These are phyloP conservation scores for Galeopterus variegatus DNA, from an alignment of 2,113 vertebrate species.

Conservation along the genomic window DNA sequence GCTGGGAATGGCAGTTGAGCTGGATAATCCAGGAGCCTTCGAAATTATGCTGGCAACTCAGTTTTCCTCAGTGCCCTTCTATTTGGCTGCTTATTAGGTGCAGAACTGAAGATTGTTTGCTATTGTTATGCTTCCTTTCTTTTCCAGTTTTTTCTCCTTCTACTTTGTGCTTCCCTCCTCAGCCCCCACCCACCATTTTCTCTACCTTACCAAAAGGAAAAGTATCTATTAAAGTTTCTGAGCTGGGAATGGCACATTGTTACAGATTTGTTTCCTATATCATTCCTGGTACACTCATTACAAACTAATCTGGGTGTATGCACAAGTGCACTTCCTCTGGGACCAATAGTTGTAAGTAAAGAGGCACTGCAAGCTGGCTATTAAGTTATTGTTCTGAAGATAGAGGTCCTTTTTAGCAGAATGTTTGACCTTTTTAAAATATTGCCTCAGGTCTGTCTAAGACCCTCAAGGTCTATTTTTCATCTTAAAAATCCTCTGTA, in stretches of 20 bases:
- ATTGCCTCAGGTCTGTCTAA: slow-evolving; percentile 93
- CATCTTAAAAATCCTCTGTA: slow-evolving; percentile 92
- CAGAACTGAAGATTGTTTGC: slow-evolving; percentile 79
- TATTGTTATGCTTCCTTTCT: slow-evolving; percentile 66
- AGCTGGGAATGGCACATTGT: slow-evolving; percentile 86
- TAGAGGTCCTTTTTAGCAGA: slow-evolving; percentile 93
- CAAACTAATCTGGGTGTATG: slow-evolving; percentile 93
- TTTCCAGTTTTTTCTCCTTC: neutral
- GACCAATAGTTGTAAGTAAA: slow-evolving; percentile 97
- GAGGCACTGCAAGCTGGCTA: slow-evolving; percentile 92
- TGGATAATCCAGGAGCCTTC: slow-evolving; percentile 89
- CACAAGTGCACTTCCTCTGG: slow-evolving; percentile 94
- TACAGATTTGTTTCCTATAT: slow-evolving; percentile 90
- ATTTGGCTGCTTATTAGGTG: slow-evolving; percentile 85
- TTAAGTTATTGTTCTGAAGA: slow-evolving; percentile 94
- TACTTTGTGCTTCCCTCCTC: neutral
- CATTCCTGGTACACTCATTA: slow-evolving; percentile 94
- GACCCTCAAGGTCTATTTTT: slow-evolving; percentile 93
- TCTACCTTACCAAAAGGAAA: slow-evolving; percentile 18
- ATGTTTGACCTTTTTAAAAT: slow-evolving; percentile 90
- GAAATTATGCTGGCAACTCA: slow-evolving; percentile 56
- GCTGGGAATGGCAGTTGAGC: slow-evolving; percentile 84
- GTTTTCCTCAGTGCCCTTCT: slow-evolving; percentile 85
- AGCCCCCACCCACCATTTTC: no score
- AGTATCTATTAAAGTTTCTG: slow-evolving; percentile 75